A percentile compares a stretch with the other conserved stretches of the same genome.
Conservation (phyloP, 1,140 invertebrate genomes). For the Drosophila biarmipes region DNA sequence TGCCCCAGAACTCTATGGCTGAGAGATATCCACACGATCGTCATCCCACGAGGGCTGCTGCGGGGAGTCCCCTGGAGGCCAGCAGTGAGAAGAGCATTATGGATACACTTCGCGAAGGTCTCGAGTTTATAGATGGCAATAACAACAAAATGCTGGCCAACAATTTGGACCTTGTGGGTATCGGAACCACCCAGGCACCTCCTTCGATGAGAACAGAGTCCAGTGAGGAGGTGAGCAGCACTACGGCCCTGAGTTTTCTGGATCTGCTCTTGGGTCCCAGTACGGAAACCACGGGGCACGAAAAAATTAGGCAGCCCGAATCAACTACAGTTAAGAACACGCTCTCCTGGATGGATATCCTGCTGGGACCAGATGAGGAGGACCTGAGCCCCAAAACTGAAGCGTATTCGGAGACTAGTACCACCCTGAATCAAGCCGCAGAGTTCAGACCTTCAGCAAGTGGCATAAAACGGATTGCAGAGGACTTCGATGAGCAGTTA, state of each 20-base stretch:
- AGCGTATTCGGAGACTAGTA: conserved; percentile 19
- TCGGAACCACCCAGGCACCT: conserved; percentile 21
- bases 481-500: conserved; percentile 69
- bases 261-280: conserved; percentile 70
- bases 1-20: conserved; percentile 52
- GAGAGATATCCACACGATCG: conserved; percentile 73
- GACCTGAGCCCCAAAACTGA: conserved; percentile 37
- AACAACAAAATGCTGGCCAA: conserved; percentile 76
- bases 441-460: conserved; percentile 10
- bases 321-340: conserved; percentile 59
- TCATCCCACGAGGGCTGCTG: conserved; percentile 55
- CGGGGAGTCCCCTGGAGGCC: conserved; percentile 31
- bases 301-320: conserved; percentile 12
- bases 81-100: conserved; percentile 80
- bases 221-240: conserved; percentile 17
- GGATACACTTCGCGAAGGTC: conserved; percentile 76
- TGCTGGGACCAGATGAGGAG: conserved; percentile 75
- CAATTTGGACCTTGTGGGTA: conserved; percentile 59
- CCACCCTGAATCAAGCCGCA: conserved; percentile 8
- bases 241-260: conserved; percentile 61
- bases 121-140: conserved; percentile 81
- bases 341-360: conserved; percentile 71
- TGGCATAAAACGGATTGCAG: conserved; percentile 67
- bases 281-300: conserved; percentile 16
- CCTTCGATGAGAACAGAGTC: conserved; percentile 8